Evolutionary conservation across 1,140 invertebrate genomes (phyloP).

Genomic region (Rhynchophorus ferrugineus): DNA sequence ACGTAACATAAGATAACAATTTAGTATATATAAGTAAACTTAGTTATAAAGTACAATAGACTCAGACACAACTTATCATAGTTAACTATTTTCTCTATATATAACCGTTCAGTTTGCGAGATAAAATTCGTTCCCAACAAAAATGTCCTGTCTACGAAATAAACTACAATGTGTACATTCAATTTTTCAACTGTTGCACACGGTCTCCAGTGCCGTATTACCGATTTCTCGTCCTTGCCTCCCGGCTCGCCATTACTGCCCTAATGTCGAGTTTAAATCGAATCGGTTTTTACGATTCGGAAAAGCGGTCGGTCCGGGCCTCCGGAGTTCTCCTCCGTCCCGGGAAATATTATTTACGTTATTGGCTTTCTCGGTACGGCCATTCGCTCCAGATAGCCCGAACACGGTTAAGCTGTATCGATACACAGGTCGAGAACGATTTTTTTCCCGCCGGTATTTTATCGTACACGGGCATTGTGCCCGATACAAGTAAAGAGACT

Average conservation of each 20-base stretch:
- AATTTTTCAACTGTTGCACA: constrained; percentile 17
- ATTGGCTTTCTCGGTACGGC: constrained; percentile 10
- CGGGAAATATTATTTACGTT: constrained; percentile 18
- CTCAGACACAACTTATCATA: no score
- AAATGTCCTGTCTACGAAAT: no score
- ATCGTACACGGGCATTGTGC: background rate
- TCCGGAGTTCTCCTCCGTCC: constrained; percentile 5
- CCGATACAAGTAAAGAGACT: background rate
- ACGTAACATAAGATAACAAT: no score
- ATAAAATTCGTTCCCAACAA: no score
- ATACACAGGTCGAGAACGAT: background rate
- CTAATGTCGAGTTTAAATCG: constrained; percentile 19
- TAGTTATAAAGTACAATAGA: no score
- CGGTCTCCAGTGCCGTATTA: constrained; percentile 2
- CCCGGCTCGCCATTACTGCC: background rate
- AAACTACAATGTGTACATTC: constrained; percentile 7
- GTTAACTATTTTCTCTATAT: no score
- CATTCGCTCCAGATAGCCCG: constrained; percentile 16
- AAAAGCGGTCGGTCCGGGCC: constrained; percentile 14
- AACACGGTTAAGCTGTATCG: constrained; percentile 1
- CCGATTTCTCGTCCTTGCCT: constrained; percentile 5
- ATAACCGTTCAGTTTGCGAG: no score
- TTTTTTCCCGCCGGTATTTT: background rate
- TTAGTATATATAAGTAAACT: no score
- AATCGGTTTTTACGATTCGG: constrained; percentile 20